Conservation (phyloP, 2,113 vertebrate species). For the Datnioides undecimradiatus region DNA sequence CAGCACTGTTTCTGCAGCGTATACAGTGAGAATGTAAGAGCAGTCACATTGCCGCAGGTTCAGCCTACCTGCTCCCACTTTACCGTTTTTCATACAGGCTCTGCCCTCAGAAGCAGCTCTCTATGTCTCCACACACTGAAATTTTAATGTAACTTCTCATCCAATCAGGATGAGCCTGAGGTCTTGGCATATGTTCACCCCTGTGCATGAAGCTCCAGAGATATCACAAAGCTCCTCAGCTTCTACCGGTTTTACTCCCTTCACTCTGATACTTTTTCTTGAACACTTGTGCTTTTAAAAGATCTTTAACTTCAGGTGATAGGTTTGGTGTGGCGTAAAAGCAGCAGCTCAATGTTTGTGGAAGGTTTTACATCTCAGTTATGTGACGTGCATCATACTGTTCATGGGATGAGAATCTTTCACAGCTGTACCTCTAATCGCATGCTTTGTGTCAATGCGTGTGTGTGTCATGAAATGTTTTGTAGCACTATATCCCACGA, state of each 20-base stretch:
- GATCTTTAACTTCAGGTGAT: not conserved
- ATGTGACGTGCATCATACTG: not conserved
- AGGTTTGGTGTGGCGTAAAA: not conserved
- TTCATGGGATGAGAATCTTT: conserved; percentile 3
- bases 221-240: not conserved
- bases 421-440: not conserved
- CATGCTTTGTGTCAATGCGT: conserved; percentile 21
- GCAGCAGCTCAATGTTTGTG: not conserved
- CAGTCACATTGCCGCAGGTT: not conserved
- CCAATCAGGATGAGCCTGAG: conserved; percentile 19
- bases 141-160: conserved; percentile 31
- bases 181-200: not conserved
- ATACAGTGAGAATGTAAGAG: not conserved
- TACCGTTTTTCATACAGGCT: not conserved
- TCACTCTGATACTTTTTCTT: not conserved
- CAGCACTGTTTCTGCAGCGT: not conserved
- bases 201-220: not conserved
- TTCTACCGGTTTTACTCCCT: not conserved
- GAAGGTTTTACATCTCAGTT: not conserved
- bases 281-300: not conserved
- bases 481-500: conserved; percentile 23
- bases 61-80: not conserved
- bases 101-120: not conserved
- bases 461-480: conserved; percentile 36
- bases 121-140: conserved; percentile 19